Base-by-base conservation (phyloP, 1,140 invertebrate species). In the Leptopilina boulardi region DNA sequence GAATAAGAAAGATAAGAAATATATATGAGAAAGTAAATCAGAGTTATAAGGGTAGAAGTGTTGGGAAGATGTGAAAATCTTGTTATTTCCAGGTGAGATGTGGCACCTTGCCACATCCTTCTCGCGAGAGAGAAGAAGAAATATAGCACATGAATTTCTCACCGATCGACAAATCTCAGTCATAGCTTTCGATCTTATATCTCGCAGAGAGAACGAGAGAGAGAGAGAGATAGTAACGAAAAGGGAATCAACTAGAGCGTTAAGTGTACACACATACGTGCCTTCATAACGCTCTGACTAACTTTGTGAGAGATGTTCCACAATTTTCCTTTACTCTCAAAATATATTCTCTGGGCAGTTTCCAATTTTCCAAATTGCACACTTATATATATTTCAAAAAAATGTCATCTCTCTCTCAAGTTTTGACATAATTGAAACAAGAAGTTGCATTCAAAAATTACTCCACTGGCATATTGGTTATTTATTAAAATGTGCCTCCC, bases 201-300 rank as follows among this genome's bases (percentile, higher is more conserved):
- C n/a, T n/a, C n/a, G n/a, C n/a, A n/a, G n/a, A n/a, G n/a, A n/a
- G n/a, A n/a, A n/a, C n/a, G n/a, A n/a, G n/a, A n/a, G n/a, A n/a
- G n/a, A n/a, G n/a, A n/a, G n/a, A n/a, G n/a, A n/a, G n/a, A n/a
- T 30, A 26, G 56, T 66, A 30, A 66, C 56, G 56, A 30, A 66
- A 78, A 78, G 71, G 59, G 6, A 78, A 80, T 80, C 79, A 80
- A 71, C 47, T 80, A 70, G 76, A 80, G 79, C 79, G 79, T 78
- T 70, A 80, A 78, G 77, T 80, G 77, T 80, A 80, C 79, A 80
- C 44, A 80, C 73, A 66, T 26, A 66, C 56, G 56, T 66, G 56
- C 56, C 56, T 66, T 66, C 23, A 66, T 66, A 30, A 66, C 56
- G 56, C 23, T 66, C 56, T 66, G 56, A 23, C 56, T 26, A 66